Percentiles rank a stretch among this genome's conserved stretches.
Conservation (phyloP, 2,888 invertebrate genomes). For the Polyploca ridens region DNA sequence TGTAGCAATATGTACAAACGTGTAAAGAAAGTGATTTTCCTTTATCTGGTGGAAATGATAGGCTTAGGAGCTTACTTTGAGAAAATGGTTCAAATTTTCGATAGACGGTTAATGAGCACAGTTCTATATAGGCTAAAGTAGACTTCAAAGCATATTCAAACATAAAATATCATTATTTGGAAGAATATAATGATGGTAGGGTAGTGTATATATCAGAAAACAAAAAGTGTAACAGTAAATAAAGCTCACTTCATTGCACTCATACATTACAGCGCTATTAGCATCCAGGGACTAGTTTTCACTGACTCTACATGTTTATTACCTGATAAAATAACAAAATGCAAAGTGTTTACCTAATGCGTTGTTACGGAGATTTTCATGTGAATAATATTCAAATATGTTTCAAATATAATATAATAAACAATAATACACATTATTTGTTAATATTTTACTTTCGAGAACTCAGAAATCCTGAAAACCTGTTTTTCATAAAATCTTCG, state of each 20-base stretch:
- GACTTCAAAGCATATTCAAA: too few species aligned
- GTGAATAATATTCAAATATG: not conserved
- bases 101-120: not conserved
- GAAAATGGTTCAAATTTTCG: too few species aligned
- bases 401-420: not conserved
- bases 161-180: too few species aligned
- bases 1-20: not conserved
- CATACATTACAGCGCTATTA: constrained; percentile 5
- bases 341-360: not conserved
- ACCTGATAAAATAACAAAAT: constrained; percentile 8
- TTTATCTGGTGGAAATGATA: not conserved
- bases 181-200: not conserved
- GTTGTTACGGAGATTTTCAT: not conserved
- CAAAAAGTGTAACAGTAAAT: constrained; percentile 8
- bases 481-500: not conserved
- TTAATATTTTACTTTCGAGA: too few species aligned
- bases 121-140: not conserved
- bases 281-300: constrained; percentile 6
- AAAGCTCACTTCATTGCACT: constrained; percentile 7
- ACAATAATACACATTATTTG: too few species aligned
- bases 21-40: not conserved
- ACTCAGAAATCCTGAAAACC: too few species aligned
- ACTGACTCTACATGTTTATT: constrained; percentile 8
- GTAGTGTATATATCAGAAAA: not conserved
- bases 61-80: too few species aligned